A percentile compares a stretch with the other conserved stretches of the same genome.
Conservation (phyloP, 1,140 invertebrate genomes). For the Trachelipus rathkii region DNA sequence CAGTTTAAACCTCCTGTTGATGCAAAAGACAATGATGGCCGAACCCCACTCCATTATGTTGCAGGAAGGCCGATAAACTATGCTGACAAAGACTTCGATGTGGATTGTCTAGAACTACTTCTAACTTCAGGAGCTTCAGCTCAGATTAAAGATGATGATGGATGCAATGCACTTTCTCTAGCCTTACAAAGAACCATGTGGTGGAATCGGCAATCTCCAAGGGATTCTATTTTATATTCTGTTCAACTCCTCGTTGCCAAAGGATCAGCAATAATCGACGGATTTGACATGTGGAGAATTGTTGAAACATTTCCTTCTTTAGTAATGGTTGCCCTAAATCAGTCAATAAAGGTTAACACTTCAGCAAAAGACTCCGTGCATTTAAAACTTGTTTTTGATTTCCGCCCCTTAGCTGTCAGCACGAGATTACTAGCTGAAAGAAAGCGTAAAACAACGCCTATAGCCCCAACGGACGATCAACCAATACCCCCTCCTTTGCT, state of each 20-base stretch:
- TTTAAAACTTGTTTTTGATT: conserved; percentile 37
- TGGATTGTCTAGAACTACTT: conserved; percentile 67
- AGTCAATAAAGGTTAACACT: conserved; percentile 35
- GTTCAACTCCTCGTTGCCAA: conserved; percentile 38
- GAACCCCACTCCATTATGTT: conserved; percentile 80
- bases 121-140: conserved; percentile 78
- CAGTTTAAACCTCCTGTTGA: conserved; percentile 73
- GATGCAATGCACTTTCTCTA: conserved; percentile 48
- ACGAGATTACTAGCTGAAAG: conserved; percentile 66
- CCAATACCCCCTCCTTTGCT: conserved; percentile 20
- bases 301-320: conserved; percentile 41
- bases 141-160: conserved; percentile 73
- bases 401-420: conserved; percentile 25
- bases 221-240: conserved; percentile 35
- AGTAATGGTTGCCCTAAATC: conserved; percentile 36
- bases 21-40: conserved; percentile 78
- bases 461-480: conserved; percentile 24
- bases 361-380: conserved; percentile 38
- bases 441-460: conserved; percentile 57
- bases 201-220: conserved; percentile 34
- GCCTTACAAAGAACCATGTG: conserved; percentile 38
- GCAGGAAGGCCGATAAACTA: conserved; percentile 73
- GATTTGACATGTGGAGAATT: conserved; percentile 44
- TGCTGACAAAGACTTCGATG: conserved; percentile 41
- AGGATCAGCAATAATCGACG: conserved; percentile 34